phyloP scores from a whole-genome alignment of 1,140 invertebrate species.

The Calosoma granatense region DNA sequence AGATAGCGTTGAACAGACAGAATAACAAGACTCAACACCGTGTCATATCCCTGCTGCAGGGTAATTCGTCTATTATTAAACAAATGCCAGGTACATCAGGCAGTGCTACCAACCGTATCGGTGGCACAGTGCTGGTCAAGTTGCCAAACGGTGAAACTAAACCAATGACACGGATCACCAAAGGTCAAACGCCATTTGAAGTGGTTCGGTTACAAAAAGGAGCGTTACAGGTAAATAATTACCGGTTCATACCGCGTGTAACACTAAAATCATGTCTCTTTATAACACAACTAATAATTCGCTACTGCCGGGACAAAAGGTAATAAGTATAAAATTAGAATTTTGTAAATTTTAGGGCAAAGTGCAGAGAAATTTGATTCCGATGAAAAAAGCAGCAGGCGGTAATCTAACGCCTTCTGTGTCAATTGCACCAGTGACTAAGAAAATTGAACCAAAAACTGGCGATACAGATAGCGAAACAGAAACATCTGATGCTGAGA shows the following conservation, averaged over 20 bases:
- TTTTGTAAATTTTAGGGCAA: no score
- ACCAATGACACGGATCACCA: slow-evolving; percentile 31
- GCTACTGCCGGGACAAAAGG: no score
- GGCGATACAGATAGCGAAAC: neutral
- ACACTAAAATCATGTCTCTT: neutral
- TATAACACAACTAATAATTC: no score
- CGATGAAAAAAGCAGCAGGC: slow-evolving; percentile 18
- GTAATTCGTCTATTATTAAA: slow-evolving; percentile 45
- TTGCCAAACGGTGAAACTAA: slow-evolving; percentile 48
- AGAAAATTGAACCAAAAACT: slow-evolving; percentile 16
- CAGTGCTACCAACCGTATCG: slow-evolving; percentile 28
- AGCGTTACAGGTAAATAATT: slow-evolving; percentile 4
- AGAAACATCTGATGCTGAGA: neutral
- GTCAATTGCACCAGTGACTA: slow-evolving; percentile 42
- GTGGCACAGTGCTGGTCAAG: slow-evolving; percentile 50
- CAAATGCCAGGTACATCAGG: slow-evolving; percentile 29
- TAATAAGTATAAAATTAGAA: no score
- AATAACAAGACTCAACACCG: slow-evolving; percentile 53
- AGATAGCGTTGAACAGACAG: slow-evolving; percentile 57
- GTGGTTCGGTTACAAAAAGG: slow-evolving; percentile 31
- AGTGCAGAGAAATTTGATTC: slow-evolving; percentile 17
- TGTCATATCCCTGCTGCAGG: slow-evolving; percentile 58
- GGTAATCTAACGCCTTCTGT: slow-evolving; percentile 41
- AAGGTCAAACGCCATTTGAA: slow-evolving; percentile 33
- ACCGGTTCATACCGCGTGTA: neutral